Evolutionary conservation across 2,888 invertebrate species (phyloP), one percentile per base, ranked within the genome.

Genomic region (Hermodice carunculata): DNA sequence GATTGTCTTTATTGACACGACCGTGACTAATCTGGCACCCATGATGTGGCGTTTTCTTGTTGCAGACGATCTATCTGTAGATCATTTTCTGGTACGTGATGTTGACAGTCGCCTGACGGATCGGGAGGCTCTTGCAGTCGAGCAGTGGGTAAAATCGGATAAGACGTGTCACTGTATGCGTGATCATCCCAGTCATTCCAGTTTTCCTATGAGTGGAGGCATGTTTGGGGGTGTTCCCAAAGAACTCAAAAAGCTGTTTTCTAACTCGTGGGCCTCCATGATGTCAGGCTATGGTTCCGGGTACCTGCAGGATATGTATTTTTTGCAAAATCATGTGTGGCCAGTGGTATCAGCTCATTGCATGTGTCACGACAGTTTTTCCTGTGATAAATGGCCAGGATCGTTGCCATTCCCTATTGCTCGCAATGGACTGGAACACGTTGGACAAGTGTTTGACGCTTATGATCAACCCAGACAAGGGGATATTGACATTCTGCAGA

Each of bases 21-120:
- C 28, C n/a, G n/a, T n/a, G n/a, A n/a, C n/a, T n/a, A n/a, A n/a
- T n/a, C n/a, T n/a, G n/a, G 67, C 74, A 8, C 74, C 74, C 1
- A 74, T 74, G 74, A 74, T 71, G 74, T 74, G 74, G 74, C 63
- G 74, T 2, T 74, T 74, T 53, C 66, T 74, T 26, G 68, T 74
- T 19, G 74, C 71, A 8, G 74, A 74, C 46, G 73, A 74, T 53
- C 40, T 51, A 19, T 64, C 66, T 3, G 75, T 75, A 3, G 69
- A 71, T 58, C 51, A 57, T 26, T 74, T 74, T 51, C 70, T 75
- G 22, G 61, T 74, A 17, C 46, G 75, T 22, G 73, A 75, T 53
- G 43, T 65, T 3, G 73, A 73, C 56, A 61, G 70, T 22, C 44
- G 69, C 1, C 64, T 75, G 26, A 62, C 68, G 2, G 63, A 61